Base-by-base conservation (phyloP, 2,113 vertebrate genomes). In the Zosterops lateralis region DNA sequence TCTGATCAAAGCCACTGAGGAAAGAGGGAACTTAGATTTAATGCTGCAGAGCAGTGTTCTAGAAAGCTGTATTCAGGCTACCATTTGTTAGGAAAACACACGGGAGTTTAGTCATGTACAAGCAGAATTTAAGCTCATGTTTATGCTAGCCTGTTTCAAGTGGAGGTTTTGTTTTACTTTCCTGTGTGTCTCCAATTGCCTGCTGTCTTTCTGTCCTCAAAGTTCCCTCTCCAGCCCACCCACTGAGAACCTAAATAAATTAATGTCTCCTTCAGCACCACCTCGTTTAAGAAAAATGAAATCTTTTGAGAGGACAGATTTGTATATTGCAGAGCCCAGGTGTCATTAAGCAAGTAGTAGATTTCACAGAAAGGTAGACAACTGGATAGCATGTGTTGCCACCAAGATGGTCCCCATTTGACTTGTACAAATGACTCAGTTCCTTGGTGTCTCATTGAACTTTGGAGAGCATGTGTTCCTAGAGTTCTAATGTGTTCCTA, bases 61-160 rank as follows among this genome's bases (percentile, higher is more conserved):
- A 51, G 32, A 71, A 84, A 74, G 70, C 21, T 89, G 36, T 40
- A 57, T 68, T 82, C 70, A 56, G 54, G 45, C 36, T 68, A 72
- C 26, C 45, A 54, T n/a, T 83, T 84, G 14, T 34, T 50, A 84
- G 48, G 57, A 78, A 86, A 84, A 84, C 13, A 36, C 11, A 67
- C 0, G 0, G 13, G 25, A 78, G 36, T 34, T 91, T 34, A 95
- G 40, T 32, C 32, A 51, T 0, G 2, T 53, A 57, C 7, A 79
- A 44, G 21, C 28, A 72, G 48, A 84, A 61, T 42, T 78, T 87
- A 71, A 84, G 17, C 16, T 36, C 6, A 0, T 26, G 45, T 60
- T 65, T 83, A 22, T 74, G 44, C 18, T 31, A 89, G 21, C 8
- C 36, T 64, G 12, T 53, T 60, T 36, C 15, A 38, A 79, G 57